Evolutionary conservation across 2,888 invertebrate genomes (phyloP).

Genomic region (Sinhomidia bicolor): DNA sequence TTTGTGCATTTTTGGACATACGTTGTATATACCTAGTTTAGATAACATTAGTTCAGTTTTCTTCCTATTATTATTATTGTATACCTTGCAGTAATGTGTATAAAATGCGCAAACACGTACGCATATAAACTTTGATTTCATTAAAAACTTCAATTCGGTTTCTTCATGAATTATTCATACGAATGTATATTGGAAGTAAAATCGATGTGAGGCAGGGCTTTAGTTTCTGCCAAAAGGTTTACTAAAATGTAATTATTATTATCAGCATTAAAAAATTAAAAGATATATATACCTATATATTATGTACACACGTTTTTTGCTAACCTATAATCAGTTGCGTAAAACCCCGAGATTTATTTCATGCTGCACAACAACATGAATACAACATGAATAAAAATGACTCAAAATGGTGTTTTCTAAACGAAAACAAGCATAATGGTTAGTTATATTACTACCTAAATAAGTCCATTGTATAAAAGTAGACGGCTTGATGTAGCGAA

Average conservation of each 20-base stretch:
- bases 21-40: background rate
- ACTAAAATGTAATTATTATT: conserved; percentile 55
- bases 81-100: no score
- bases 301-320: conserved; percentile 7
- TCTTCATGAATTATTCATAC: conserved; percentile 64
- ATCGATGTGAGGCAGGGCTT: conserved; percentile 30
- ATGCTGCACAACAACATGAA: conserved; percentile 26
- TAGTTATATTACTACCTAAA: background rate
- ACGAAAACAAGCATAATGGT: background rate
- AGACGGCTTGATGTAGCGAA: background rate
- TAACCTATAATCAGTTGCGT: conserved; percentile 61
- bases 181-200: conserved; percentile 54
- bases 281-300: conserved; percentile 29
- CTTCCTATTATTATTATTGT: no score
- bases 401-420: conserved; percentile 23
- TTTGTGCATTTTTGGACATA: background rate
- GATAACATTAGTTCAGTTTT: no score
- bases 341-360: conserved; percentile 47
- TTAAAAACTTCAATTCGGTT: conserved; percentile 44
- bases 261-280: conserved; percentile 57
- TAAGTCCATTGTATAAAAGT: no score
- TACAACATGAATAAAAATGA: conserved; percentile 43
- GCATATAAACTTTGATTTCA: background rate
- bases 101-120: background rate
- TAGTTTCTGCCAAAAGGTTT: conserved; percentile 31